phyloP scores from a whole-genome alignment of 35 echinoderm and acorn worm species.

The Strongylocentrotus purpuratus region DNA sequence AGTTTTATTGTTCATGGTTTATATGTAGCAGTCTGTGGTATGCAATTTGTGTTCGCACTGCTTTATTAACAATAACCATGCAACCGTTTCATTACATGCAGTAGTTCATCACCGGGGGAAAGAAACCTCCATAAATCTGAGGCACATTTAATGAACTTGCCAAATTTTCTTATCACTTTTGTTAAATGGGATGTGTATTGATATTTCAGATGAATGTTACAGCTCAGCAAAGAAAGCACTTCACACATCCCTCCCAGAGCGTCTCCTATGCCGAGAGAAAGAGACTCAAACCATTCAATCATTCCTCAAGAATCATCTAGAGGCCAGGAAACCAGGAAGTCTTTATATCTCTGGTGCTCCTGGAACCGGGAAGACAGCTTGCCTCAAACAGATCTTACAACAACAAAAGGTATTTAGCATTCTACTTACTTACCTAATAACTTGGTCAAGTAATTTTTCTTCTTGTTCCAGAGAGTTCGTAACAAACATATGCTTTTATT shows the following conservation, averaged over 20 bases:
- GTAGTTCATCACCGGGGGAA: too few species aligned
- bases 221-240: constrained; percentile 81
- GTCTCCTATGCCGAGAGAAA: constrained; percentile 82
- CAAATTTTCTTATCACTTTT: too few species aligned
- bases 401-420: constrained; percentile 55
- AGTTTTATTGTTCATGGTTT: too few species aligned
- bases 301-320: constrained; percentile 81
- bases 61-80: too few species aligned
- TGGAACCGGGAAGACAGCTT: constrained; percentile 95
- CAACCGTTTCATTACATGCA: too few species aligned
- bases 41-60: too few species aligned
- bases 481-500: too few species aligned
- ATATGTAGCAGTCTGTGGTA: too few species aligned
- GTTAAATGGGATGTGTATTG: too few species aligned
- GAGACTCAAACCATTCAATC: constrained; percentile 66
- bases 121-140: too few species aligned
- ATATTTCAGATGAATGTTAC: constrained; percentile 77
- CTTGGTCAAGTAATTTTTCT: background rate
- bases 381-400: constrained; percentile 72
- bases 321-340: constrained; percentile 77
- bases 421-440: background rate
- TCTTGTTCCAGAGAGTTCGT: too few species aligned
- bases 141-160: too few species aligned
- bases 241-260: constrained; percentile 90
- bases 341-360: constrained; percentile 96